These are phyloP conservation scores for Pogonocherus hispidulus DNA, from an alignment of 2,888 invertebrate genomes.

Conservation along the genomic window DNA sequence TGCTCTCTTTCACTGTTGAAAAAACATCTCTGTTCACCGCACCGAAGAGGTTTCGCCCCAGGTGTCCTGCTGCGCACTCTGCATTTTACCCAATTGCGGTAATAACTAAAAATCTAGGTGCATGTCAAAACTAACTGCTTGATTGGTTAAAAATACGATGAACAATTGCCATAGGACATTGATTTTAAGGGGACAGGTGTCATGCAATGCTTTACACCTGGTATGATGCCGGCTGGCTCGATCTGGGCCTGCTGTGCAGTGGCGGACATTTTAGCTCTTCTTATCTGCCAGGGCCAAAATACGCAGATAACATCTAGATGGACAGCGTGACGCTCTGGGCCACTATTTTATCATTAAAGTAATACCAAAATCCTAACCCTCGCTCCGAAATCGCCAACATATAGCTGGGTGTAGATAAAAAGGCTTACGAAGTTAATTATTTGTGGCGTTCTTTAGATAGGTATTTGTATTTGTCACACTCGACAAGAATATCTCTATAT, in stretches of 20 bases:
- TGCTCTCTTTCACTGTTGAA: too few species aligned
- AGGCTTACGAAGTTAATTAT: too few species aligned
- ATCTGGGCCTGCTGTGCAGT: slow-evolving; percentile 48
- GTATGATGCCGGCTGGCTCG: slow-evolving; percentile 64
- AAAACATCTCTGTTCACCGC: too few species aligned
- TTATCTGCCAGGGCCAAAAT: slow-evolving; percentile 46
- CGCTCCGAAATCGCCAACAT: slow-evolving; percentile 10
- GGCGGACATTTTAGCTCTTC: slow-evolving; percentile 51
- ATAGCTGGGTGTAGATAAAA: too few species aligned
- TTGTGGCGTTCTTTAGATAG: too few species aligned
- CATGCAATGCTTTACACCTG: slow-evolving; percentile 65
- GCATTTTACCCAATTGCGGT: slow-evolving; percentile 8
- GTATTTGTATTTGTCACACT: too few species aligned
- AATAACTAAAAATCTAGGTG: slow-evolving; percentile 24
- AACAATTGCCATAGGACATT: slow-evolving; percentile 66
- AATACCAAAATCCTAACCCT: slow-evolving; percentile 34
- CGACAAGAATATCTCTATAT: too few species aligned
- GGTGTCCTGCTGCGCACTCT: background rate
- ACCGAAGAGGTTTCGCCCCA: background rate
- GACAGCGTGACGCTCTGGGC: slow-evolving; percentile 36
- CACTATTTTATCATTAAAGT: slow-evolving; percentile 40
- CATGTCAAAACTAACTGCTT: slow-evolving; percentile 45
- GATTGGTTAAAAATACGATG: slow-evolving; percentile 62
- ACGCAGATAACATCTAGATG: slow-evolving; percentile 45
- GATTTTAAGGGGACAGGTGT: slow-evolving; percentile 67